Evolutionary conservation across 2,797 vertebrate genomes (phyloP), one percentile per base, ranked within the genome.

Genomic region (Phoeniculus purpureus): DNA sequence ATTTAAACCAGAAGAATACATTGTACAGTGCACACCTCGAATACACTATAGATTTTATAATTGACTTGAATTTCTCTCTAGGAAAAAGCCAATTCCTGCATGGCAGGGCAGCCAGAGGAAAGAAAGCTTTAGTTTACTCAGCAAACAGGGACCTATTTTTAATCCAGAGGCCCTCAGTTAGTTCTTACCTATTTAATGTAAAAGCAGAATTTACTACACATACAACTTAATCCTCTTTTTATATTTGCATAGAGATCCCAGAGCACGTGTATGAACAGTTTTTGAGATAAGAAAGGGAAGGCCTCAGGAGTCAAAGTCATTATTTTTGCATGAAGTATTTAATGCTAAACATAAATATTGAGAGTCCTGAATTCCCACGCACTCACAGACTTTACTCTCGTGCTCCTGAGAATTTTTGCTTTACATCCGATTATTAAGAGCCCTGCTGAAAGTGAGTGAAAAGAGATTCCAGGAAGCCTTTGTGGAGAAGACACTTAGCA

Each of bases 301-400:
- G 84, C 61, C 91, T 87, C 2, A 0, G 80, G 83, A 96, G 77
- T 74, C 68, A 74, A 90, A 85, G 61, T 86, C 65, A 77, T 96
- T 96, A 93, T 89, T 96, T 96, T 94, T 96, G 87, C 75, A 95
- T 76, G 65, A 95, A 80, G 54, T 66, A 73, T 95, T 96, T 96
- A 95, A 91, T 84, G 61, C 67, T 89, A 91, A 95, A 83, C 89
- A 90, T 91, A 95, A 96, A 96, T 93, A 94, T 85, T 90, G 90
- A 90, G 93, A 87, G 17, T 17, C 45, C 23, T 82, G 79, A 72
- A 73, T 85, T 95, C 82, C 51, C 5, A 3, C 75, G 71, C 47
- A 90, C 90, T 89, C 31, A 6, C 51, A 87, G 84, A 89, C 73
- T 94, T 94, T 52, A 61, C 45, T 94, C 67, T 71, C 12, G 64